Percentiles rank a stretch among this genome's conserved stretches.
phyloP scores from a whole-genome alignment of 2,113 vertebrate genomes.

The Cheirogaleus medius region DNA sequence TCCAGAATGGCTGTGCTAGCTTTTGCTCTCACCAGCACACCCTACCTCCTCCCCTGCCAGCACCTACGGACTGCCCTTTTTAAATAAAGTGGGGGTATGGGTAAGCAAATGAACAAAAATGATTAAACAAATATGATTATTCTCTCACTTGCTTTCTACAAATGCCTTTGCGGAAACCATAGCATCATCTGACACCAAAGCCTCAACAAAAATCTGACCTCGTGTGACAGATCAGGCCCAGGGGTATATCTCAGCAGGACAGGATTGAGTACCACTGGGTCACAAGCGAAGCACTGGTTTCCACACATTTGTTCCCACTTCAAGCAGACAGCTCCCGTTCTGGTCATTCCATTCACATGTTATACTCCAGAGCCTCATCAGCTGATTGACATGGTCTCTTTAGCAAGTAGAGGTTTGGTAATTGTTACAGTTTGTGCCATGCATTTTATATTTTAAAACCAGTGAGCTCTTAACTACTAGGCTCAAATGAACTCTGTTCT shows the following conservation, averaged over 20 bases:
- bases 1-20: rapidly evolving
- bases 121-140: background rate
- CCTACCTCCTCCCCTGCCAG: background rate
- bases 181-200: background rate
- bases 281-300: background rate
- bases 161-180: background rate
- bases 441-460: background rate
- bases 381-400: background rate
- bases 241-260: background rate
- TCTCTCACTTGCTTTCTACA: background rate
- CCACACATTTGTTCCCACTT: background rate
- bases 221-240: background rate
- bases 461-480: background rate
- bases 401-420: background rate
- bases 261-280: background rate
- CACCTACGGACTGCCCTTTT: background rate
- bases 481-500: background rate
- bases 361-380: rapidly evolving
- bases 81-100: background rate
- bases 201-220: background rate
- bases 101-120: background rate
- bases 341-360: background rate
- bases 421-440: background rate
- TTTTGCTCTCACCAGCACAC: background rate
- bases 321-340: background rate